Evolutionary conservation across 92 coral and sea anemone genomes (phyloP).

Genomic region (Actinernus sp.): DNA sequence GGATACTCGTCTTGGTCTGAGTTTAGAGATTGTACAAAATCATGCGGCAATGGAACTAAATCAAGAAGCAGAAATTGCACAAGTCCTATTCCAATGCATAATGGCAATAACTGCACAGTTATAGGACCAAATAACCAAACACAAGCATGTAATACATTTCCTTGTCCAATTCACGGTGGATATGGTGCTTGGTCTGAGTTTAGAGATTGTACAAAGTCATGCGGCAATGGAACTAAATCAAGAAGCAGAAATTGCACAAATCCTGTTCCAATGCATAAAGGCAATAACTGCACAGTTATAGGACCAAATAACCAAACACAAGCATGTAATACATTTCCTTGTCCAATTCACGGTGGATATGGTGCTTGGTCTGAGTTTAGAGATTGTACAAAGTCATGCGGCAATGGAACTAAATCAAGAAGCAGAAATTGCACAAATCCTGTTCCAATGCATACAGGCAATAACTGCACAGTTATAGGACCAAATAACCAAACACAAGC

Average conservation of each 20-base stretch:
- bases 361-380: conserved; percentile 46
- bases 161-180: conserved; percentile 88
- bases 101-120: conserved; percentile 54
- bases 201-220: conserved; percentile 68
- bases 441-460: conserved; percentile 62
- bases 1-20: conserved; percentile 65
- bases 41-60: conserved; percentile 75
- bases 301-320: conserved; percentile 50
- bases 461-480: conserved; percentile 19
- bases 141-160: conserved; percentile 60
- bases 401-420: conserved; percentile 42
- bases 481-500: background rate
- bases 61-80: conserved; percentile 67
- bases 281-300: conserved; percentile 59
- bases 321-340: conserved; percentile 62
- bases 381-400: conserved; percentile 54
- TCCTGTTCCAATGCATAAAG: conserved; percentile 77
- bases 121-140: conserved; percentile 51
- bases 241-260: conserved; percentile 74
- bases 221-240: conserved; percentile 70
- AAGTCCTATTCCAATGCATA: conserved; percentile 52
- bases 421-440: conserved; percentile 70
- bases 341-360: conserved; percentile 80
- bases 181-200: conserved; percentile 74
- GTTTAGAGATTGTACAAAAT: conserved; percentile 66